Base-by-base conservation (phyloP, 2,797 vertebrate species). In the Oophaga sylvatica region DNA sequence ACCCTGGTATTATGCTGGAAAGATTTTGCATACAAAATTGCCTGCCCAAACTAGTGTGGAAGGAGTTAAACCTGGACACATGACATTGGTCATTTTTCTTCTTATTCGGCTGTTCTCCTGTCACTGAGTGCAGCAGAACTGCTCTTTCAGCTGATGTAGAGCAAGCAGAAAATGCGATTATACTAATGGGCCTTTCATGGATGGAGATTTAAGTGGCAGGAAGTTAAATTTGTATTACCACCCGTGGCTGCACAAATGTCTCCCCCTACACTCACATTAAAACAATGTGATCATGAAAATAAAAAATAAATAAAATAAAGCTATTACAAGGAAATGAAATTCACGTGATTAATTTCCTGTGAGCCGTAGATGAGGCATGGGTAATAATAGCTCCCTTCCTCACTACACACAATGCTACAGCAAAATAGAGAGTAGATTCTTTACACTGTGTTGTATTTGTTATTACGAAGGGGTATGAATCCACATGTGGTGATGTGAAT, bases 131-230 rank as follows among this genome's bases (percentile, higher is more conserved):
- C 88, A 88, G 89, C 71, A 88, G n/a, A 0, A 67, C 84, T 77
- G 86, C 90, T 90, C 56, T 45, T 75, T 70, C 71, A 80, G 90
- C 80, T 88, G 90, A 90, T 90, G 48, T 79, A 3, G 75, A 79
- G 65, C 87, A 73, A 89, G 65, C 67, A 84, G n/a, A 86, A 75
- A 85, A 73, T 81, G 88, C 73, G 88, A 88, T 91, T 91, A 90
- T 90, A 91, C 91, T 91, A 91, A 91, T 91, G 87, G 91, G 89
- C 88, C 91, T 90, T 91, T 91, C 91, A 90, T 87, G 90, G 91
- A 90, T 88, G 90, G 88, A 90, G 89, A 91, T 90, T 91, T 91
- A 91, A 91, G 91, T 90, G 90, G 87, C 87, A n/a, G 91, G 85
- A 88, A 87, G 90, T 88, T 90, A 90, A 90, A 91, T 90, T 90